A percentile compares a stretch with the other conserved stretches of the same genome.
Conservation (phyloP, 2,113 vertebrate species). For the Tiliqua scincoides region DNA sequence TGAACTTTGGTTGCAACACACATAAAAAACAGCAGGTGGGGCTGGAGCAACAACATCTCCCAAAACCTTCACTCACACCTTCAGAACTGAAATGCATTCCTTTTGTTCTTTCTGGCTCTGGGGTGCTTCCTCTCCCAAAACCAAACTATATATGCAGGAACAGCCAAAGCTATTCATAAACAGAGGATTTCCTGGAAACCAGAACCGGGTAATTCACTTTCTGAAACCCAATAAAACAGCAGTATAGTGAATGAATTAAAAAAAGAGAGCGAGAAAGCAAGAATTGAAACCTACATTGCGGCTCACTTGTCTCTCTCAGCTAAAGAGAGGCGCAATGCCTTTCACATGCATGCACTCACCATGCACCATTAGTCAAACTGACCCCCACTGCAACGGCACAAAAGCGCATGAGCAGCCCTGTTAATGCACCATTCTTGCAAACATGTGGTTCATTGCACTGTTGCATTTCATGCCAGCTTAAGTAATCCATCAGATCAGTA, state of each 20-base stretch:
- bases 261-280: not conserved
- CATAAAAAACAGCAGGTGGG: not conserved
- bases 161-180: not conserved
- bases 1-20: accelerated
- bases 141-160: accelerated
- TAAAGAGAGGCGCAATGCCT: not conserved
- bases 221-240: not conserved
- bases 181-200: not conserved
- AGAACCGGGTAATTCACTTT: slow-evolving; percentile 21
- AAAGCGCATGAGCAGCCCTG: too few relatives aligned
- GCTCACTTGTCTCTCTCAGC: not conserved
- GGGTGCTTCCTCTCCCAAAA: not conserved
- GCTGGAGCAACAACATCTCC: not conserved
- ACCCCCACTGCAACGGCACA: too few relatives aligned
- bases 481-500: too few relatives aligned
- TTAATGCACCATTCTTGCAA: too few relatives aligned
- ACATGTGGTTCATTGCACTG: too few relatives aligned
- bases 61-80: not conserved
- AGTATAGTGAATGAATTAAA: not conserved
- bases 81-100: not conserved
- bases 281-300: not conserved
- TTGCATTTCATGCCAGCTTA: too few relatives aligned
- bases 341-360: too few relatives aligned
- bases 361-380: too few relatives aligned
- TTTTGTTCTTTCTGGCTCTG: not conserved